Evolutionary conservation across 2,113 vertebrate species (phyloP).

Genomic region (Anoura caudifer): DNA sequence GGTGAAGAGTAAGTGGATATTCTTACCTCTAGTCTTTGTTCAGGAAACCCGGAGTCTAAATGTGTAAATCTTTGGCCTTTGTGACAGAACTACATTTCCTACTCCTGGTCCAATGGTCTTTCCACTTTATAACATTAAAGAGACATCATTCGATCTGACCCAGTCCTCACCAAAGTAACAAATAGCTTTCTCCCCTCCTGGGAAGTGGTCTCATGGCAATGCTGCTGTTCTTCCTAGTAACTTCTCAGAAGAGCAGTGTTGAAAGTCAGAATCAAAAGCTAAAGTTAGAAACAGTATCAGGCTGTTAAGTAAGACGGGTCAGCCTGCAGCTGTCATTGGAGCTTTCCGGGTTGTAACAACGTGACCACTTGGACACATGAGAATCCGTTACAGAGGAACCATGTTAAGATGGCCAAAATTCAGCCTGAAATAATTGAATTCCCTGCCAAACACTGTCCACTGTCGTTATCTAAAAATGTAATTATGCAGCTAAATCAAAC

Average conservation of each 20-base stretch:
- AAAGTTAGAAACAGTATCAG: conserved; percentile 75
- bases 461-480: conserved; percentile 80
- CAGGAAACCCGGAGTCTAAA: background rate
- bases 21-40: background rate
- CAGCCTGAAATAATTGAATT: conserved; percentile 81
- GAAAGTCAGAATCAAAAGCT: conserved; percentile 65
- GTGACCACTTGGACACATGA: conserved; percentile 40
- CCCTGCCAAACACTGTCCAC: conserved; percentile 76
- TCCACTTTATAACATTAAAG: background rate
- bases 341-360: conserved; percentile 17
- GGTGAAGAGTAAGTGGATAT: background rate
- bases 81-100: background rate
- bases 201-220: conserved; percentile 40
- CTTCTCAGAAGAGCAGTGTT: conserved; percentile 38
- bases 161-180: background rate
- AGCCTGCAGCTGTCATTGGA: conserved; percentile 64
- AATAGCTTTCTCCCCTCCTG: background rate
- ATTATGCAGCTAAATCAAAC: conserved; percentile 80
- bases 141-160: background rate
- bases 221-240: conserved; percentile 38
- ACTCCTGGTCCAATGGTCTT: background rate
- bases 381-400: conserved; percentile 80
- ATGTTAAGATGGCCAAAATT: conserved; percentile 73
- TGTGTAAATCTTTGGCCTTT: background rate
- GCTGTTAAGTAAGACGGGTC: conserved; percentile 54